Evolutionary conservation across 2,113 vertebrate genomes (phyloP).

Genomic region (Aspiorhynchus laticeps): DNA sequence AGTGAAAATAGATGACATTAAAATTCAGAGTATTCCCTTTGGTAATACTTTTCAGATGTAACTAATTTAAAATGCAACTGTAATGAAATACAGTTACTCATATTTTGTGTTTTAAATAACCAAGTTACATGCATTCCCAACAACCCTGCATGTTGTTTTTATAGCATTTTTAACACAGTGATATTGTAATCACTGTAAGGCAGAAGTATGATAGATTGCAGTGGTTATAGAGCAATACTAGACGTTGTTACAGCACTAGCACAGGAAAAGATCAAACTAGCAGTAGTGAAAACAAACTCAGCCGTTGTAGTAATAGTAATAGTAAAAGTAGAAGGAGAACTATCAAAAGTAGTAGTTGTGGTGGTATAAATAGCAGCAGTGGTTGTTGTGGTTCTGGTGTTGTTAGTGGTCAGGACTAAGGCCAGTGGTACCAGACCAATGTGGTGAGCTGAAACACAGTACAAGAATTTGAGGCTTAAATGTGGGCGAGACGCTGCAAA

Average conservation of each 20-base stretch:
- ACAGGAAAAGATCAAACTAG: neutral
- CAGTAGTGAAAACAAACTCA: slow-evolving; percentile 7
- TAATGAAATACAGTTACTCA: too few species aligned
- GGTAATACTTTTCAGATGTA: too few species aligned
- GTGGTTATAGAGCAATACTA: neutral
- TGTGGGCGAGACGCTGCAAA: slow-evolving; percentile 28
- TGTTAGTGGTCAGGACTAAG: slow-evolving; percentile 23
- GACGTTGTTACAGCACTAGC: neutral
- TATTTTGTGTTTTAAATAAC: too few species aligned
- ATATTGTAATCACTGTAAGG: neutral
- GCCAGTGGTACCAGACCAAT: slow-evolving; percentile 26
- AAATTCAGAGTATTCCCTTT: too few species aligned
- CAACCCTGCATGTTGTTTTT: neutral
- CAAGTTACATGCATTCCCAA: too few species aligned
- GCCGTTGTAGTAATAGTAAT: slow-evolving; percentile 21
- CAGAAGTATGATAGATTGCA: neutral
- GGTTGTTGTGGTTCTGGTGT: slow-evolving; percentile 29
- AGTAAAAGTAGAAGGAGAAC: slow-evolving; percentile 29
- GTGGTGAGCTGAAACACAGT: slow-evolving; percentile 33
- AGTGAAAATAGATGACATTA: too few species aligned
- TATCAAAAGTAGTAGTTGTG: slow-evolving; percentile 26
- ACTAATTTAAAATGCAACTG: too few species aligned
- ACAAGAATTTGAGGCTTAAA: slow-evolving; percentile 34
- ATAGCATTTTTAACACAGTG: neutral
- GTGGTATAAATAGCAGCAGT: slow-evolving; percentile 37